Evolutionary conservation across 2,888 invertebrate species (phyloP).

Genomic region (Tenthredo scrophulariae): DNA sequence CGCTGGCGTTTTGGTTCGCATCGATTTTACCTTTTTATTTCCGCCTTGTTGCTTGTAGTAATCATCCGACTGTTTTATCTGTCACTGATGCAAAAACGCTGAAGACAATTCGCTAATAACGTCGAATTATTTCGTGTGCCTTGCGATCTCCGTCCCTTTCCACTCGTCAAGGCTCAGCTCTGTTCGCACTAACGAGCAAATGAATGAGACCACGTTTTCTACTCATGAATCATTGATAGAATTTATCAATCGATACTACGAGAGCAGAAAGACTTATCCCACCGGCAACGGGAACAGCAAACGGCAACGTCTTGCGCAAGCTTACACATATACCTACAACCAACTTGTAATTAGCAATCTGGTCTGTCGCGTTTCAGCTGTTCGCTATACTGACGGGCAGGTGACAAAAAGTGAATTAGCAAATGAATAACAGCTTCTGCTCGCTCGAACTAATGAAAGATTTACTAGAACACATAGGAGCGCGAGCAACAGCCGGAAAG

Average conservation of each 20-base stretch:
- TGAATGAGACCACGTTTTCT: conserved; percentile 61
- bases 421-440: conserved; percentile 18
- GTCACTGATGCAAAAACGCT: neutral
- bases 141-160: conserved; percentile 40
- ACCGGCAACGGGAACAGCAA: neutral
- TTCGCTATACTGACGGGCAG: conserved; percentile 5
- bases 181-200: conserved; percentile 51
- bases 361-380: conserved; percentile 39
- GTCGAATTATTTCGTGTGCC: conserved; percentile 30
- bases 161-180: conserved; percentile 54
- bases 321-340: neutral
- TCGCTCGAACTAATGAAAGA: conserved; percentile 9
- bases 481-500: neutral
- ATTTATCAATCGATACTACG: conserved; percentile 60
- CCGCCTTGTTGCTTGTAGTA: neutral
- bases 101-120: neutral
- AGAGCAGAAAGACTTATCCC: conserved; percentile 21
- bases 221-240: conserved; percentile 67
- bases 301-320: conserved; percentile 33
- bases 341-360: conserved; percentile 35
- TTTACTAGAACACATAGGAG: neutral
- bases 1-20: neutral
- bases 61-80: neutral
- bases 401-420: conserved; percentile 43
- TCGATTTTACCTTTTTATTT: neutral